Base-by-base conservation (phyloP, 2,113 vertebrate species). In the Regulus satrapa region DNA sequence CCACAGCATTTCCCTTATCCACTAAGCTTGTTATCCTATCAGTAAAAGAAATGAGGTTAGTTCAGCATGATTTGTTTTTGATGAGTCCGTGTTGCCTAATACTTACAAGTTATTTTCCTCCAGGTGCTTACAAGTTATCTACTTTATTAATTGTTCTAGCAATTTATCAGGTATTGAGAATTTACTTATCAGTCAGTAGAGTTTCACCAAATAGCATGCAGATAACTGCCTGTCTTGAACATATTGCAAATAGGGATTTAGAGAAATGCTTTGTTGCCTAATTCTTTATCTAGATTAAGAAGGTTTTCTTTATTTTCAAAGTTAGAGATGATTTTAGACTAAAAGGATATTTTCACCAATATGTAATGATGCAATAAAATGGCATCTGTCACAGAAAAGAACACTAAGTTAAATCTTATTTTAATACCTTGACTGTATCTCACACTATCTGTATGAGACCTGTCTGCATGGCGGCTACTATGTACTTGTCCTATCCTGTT, bases 41-140 rank as follows among this genome's bases (percentile, higher is more conserved):
- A 93, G 28, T 78, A 64, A 81, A 93, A 94, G 83, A 95, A 97
- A 96, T 96, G 5, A 91, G n/a, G 88, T 97, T 97, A 95, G 95
- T 97, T 97, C 95, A 95, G 86, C 94, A 96, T 91, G 79, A 95
- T 97, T 96, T 96, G 67, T 16, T 97, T 96, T 91, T 94, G 85
- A 97, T 96, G 94, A 96, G 88, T 48, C 85, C 71, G 18, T 87
- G 88, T 86, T 94, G 74, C 58, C 81, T 89, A 72, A 43, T 95
- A 89, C 76, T 96, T 94, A 64, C 88, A 80, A 87, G 71, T 74
- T 92, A 84, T 95, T 96, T 92, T 89, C 88, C 93, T 92, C 81
- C 41, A 95, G 80, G 83, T 94, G 51, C 29, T 89, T 78, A 41
- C 43, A 72, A 68, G 77, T 92, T 69, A 88, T 89, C 83, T 95